These are phyloP conservation scores for Eulemur mongoz DNA, from an alignment of 2,797 vertebrate species.

Conservation along the genomic window DNA sequence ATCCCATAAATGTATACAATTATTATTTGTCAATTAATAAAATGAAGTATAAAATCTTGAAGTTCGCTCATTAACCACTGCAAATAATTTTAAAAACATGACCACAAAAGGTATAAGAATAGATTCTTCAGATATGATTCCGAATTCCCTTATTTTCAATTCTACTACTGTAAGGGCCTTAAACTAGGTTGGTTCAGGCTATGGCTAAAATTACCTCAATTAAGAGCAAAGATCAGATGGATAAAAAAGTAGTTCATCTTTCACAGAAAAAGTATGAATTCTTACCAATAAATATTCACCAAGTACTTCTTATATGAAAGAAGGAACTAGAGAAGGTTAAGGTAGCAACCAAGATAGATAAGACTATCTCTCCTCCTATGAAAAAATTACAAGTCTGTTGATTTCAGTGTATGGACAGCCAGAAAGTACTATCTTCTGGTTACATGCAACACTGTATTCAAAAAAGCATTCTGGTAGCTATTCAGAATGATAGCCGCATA, in stretches of 20 bases:
- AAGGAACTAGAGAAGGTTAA: slow-evolving; percentile 13
- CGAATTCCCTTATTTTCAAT: slow-evolving; percentile 49
- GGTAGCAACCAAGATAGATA: not conserved
- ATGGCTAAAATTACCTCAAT: slow-evolving; percentile 29
- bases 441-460: not conserved
- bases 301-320: not conserved
- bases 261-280: slow-evolving; percentile 46
- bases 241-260: slow-evolving; percentile 27
- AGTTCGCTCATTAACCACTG: not conserved
- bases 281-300: not conserved
- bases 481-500: not conserved
- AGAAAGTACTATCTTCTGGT: not conserved
- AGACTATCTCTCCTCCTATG: not conserved
- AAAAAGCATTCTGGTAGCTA: not conserved
- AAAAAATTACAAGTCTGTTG: not conserved
- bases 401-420: not conserved
- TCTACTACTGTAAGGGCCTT: not conserved
- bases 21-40: not conserved
- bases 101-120: slow-evolving; percentile 6
- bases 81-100: slow-evolving; percentile 50
- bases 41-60: not conserved
- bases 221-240: slow-evolving; percentile 38
- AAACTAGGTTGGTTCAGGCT: not conserved
- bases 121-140: not conserved
- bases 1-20: not conserved